Base-by-base conservation (phyloP, 2,113 vertebrate genomes). In the Sylvietta virens region DNA sequence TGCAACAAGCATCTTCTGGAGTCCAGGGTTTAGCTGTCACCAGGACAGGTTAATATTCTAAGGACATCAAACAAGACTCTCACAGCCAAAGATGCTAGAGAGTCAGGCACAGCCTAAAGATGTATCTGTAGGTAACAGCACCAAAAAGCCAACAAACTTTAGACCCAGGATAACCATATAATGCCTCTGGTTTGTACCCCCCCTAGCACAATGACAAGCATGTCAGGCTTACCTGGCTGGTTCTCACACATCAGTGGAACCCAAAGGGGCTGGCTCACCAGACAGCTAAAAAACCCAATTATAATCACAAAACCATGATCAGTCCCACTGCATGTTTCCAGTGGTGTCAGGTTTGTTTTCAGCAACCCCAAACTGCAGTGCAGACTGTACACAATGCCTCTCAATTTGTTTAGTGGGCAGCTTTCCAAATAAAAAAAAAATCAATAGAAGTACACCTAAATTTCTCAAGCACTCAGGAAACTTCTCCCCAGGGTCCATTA, bases 401-500 rank as follows among this genome's bases (percentile, higher is more conserved):
- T 81, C 60, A 22, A 35, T 86, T 78, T 26, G 51, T 39, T 44
- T 19, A 86, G 60, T 8, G 51, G 92, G 92, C 56, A 92, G 80
- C 90, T 96, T 64, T 78, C 85, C 88, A 92, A 90, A 61, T 12
- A 89, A 64, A 40, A 76, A 30, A 31, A 33, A 91, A 95, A 93
- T 95, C 90, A 33, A 96, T 71, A 48, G 10, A 66, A 88, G 91
- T 61, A 89, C 77, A 94, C 94, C 94, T 94, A 44, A 86, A 94
- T 85, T 84, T 77, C 70, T 94, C 83, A 74, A 71, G 92, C 83
- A 87, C 91, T 92, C 48, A 53, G 57, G 79, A 74, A 77, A 35
- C 71, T 30, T 78, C 69, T 90, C 92, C 53, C 37, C 37, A 19
- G 70, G 48, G 77, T 78, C 70, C 76, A 33, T 40, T 90, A 86